Evolutionary conservation across 2,113 vertebrate species (phyloP), one percentile per base, ranked within the genome.

Genomic region (Canis aureus): DNA sequence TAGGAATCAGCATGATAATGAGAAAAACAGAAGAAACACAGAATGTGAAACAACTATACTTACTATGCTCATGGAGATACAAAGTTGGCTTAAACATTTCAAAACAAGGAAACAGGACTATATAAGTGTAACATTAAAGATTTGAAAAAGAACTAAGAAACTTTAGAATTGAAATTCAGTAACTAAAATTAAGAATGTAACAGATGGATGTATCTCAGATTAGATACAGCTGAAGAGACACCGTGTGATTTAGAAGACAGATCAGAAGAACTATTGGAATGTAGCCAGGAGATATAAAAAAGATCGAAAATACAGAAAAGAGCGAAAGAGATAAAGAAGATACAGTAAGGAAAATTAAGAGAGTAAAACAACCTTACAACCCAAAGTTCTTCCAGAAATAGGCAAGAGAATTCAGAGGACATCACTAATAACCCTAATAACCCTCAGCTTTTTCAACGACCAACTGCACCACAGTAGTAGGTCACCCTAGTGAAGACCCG

Each of bases 141-240:
- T 62, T 20, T 84, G 76, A 76, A 89, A 93, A 69, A 85, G 71
- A 90, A 62, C 38, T 74, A 73, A 73, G 73, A 91, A 96, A 74
- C 69, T 91, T 89, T 84, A 80, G 64, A 95, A 55, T 53, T 85
- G 69, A 66, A 91, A 95, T 86, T 93, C 29, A 79, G 35, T 76
- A 84, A 73, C 62, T 53, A 74, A 79, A 51, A 91, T 22, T 84
- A 64, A 94, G 53, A 94, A 51, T 82, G 15, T 25, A 93, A 92
- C 11, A 86, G 60, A 87, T 74, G 55, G 51, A 82, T 92, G 78
- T 92, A 82, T 78, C 20, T 67, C 55, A 92, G 74, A 97, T 91
- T 69, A 95, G 76, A 96, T 43, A 69, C 4, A 85, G 81, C 43
- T 91, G 49, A 91, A 97, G 76, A 95, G 66, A 88, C 29, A 94